Evolutionary conservation across 2,113 vertebrate species (phyloP).

Genomic region (Dicaeum eximium): DNA sequence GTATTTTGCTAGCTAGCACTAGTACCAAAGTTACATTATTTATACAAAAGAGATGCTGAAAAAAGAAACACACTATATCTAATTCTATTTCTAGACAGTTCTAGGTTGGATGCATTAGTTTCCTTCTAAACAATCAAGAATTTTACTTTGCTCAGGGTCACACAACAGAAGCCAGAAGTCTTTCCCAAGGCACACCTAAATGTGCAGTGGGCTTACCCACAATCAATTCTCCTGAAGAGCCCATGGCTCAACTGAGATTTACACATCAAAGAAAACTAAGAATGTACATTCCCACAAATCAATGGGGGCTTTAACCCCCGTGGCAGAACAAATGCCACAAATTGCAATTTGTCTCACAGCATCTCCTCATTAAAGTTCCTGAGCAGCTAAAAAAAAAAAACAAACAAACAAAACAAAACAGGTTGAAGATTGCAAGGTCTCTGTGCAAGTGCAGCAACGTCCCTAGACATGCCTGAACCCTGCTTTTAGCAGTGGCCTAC

Average conservation of each 20-base stretch:
- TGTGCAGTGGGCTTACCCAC: background rate
- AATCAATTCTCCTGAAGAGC: background rate
- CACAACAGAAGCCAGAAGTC: background rate
- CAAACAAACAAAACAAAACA: no score
- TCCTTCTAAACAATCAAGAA: background rate
- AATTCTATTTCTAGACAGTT: background rate
- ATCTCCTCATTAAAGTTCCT: background rate
- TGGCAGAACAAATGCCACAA: background rate
- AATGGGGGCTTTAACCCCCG: fast-evolving
- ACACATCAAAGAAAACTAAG: background rate
- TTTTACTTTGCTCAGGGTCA: background rate
- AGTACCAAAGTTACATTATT: background rate
- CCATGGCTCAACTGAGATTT: background rate
- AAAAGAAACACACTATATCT: background rate
- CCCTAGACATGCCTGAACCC: background rate
- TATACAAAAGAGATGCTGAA: background rate
- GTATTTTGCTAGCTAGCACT: background rate
- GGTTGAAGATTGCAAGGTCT: background rate
- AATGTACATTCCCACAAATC: background rate
- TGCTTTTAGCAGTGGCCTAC: background rate
- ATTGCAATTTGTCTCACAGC: background rate
- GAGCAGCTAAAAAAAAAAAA: background rate
- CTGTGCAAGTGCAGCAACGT: background rate
- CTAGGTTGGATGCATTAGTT: background rate
- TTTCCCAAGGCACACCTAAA: background rate